Evolutionary conservation across 2,888 invertebrate genomes (phyloP), one percentile per base, ranked within the genome.

Genomic region (Ctenicera cuprea): DNA sequence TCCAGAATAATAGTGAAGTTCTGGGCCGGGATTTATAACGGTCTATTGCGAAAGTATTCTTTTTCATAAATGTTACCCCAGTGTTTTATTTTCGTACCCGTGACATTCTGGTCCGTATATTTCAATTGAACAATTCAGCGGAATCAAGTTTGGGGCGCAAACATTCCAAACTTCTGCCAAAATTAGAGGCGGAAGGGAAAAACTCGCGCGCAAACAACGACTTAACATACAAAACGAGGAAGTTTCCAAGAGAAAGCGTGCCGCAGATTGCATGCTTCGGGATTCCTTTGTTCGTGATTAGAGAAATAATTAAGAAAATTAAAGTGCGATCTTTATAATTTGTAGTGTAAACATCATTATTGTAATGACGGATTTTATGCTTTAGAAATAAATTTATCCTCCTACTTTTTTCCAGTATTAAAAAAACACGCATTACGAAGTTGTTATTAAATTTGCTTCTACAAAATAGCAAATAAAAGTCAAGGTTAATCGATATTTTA

Each of bases 1-100:
- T 68, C 67, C 71, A 71, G 68, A 68, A 75, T 75, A 75, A 75
- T 75, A 72, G 75, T 68, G 59, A 68, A 71, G 71, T 75, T 72
- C 67, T 67, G 63, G 45, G 50, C 37, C 45, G 54, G 61, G 64
- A 75, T 71, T 75, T 75, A 71, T 71, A 74, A 67, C 74, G 63
- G 63, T 66, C 74, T 74, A 67, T 67, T 72, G 72, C 67, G 45
- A 72, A 72, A 72, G 72, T 72, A 67, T 72, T 72, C 67, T 72
- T 67, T 71, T 72, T 72, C 67, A 72, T 72, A 72, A 72, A 72
- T 62, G 62, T 67, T 62, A 61, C 66, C 48, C 45, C 52, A 52
- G 41, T 43, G 62, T 66, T 62, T 67, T 72, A 62, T 66, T n/a
- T n/a, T 41, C 43, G 26, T 26, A 14, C 43, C 43, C 18, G 50